A percentile compares a stretch with the other conserved stretches of the same genome.
phyloP scores from a whole-genome alignment of 2,113 vertebrate genomes.

The Sceloporus undulatus region DNA sequence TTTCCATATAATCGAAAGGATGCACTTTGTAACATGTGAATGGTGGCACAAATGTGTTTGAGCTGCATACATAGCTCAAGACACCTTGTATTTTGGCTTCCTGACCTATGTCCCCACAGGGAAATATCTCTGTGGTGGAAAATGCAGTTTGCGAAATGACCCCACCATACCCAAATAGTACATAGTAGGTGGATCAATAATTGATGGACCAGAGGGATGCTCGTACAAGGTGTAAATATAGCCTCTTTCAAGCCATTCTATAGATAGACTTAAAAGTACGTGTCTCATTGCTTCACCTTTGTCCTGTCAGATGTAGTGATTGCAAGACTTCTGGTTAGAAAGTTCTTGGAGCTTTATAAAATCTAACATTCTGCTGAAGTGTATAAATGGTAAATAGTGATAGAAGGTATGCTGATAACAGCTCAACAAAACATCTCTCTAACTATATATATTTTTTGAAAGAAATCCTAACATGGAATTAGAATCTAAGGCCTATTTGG shows the following conservation, averaged over 20 bases:
- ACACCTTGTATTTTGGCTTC: conserved; percentile 9
- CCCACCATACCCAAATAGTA: conserved; percentile 24
- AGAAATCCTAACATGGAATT: background rate
- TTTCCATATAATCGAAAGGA: conserved; percentile 3
- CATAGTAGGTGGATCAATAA: conserved; percentile 39
- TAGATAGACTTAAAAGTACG: conserved; percentile 21
- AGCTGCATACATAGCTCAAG: background rate
- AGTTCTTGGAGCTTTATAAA: conserved; percentile 15
- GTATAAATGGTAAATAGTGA: conserved; percentile 5
- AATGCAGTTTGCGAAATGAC: conserved; percentile 30
- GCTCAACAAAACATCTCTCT: background rate
- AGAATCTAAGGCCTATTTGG: background rate
- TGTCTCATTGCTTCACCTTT: conserved; percentile 26
- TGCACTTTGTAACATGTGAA: conserved; percentile 16
- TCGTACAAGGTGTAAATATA: conserved; percentile 38
- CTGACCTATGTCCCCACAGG: conserved; percentile 7
- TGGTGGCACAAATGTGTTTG: conserved; percentile 14
- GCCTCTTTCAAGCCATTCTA: conserved; percentile 33
- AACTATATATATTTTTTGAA: background rate
- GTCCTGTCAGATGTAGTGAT: conserved; percentile 16
- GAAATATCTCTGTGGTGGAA: conserved; percentile 20
- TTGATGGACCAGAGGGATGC: conserved; percentile 20
- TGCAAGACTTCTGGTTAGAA: conserved; percentile 9
- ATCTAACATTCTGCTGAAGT: background rate
- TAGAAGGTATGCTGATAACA: background rate